Conservation (phyloP, 2,888 invertebrate genomes). For the Aphodius sticticus region DNA sequence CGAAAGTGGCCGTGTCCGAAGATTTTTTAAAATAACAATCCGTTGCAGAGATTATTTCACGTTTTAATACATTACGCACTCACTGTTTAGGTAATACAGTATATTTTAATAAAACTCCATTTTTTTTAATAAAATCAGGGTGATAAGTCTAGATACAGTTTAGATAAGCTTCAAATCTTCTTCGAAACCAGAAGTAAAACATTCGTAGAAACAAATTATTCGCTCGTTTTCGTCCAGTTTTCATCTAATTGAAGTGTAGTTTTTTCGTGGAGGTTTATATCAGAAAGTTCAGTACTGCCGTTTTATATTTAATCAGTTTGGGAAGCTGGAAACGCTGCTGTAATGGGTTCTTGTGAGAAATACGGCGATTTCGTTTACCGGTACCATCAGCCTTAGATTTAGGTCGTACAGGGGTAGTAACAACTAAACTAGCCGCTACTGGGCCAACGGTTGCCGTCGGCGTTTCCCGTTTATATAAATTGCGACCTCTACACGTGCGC, state of each 20-base stretch:
- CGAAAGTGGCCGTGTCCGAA: too few species aligned
- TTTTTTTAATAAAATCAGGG: too few species aligned
- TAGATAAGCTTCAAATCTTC: too few species aligned
- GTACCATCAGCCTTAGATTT: background rate
- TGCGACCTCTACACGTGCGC: background rate
- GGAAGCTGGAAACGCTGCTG: background rate
- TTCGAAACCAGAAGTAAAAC: too few species aligned
- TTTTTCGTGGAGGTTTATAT: background rate
- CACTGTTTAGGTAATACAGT: too few species aligned
- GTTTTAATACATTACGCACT: too few species aligned
- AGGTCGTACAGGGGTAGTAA: background rate
- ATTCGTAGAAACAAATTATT: background rate
- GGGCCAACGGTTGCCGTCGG: background rate
- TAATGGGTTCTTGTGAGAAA: background rate
- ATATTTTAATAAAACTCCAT: too few species aligned
- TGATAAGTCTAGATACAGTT: too few species aligned
- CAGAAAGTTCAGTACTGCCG: background rate
- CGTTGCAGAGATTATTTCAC: too few species aligned
- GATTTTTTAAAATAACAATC: too few species aligned
- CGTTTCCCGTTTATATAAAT: background rate
- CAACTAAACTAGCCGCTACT: conserved; percentile 4
- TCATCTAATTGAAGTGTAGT: background rate
- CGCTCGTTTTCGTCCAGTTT: too few species aligned
- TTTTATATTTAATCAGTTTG: background rate
- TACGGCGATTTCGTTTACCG: background rate